Evolutionary conservation across 2,888 invertebrate genomes (phyloP), one percentile per base, ranked within the genome.

Genomic region (Machimus rusticus): DNA sequence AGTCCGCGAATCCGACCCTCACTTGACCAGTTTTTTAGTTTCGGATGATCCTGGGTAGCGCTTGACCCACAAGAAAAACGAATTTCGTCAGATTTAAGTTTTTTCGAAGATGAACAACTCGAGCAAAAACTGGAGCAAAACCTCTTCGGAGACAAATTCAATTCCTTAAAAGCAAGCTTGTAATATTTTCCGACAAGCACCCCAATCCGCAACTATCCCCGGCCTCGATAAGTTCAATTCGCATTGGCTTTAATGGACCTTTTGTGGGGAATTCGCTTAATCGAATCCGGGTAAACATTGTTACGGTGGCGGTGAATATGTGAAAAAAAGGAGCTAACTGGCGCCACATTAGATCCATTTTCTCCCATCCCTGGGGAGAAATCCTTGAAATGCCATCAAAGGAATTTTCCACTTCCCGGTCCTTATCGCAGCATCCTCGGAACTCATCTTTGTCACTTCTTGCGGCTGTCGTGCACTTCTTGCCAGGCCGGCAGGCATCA

Each of bases 381-480:
- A 85, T 43, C 19, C 31, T 55, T 43, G 28, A 85, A 85, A 85
- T 85, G 85, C 85, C 85, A 85, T 85, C 74, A 85, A 46, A 66
- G 19, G 82, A 82, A 82, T 82, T 82, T 82, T 82, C 82, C 82
- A 82, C 82, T 82, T 82, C 66, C 57, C 57, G 37, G 31, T 57
- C 66, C 82, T 82, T 57, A 82, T 82, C 74, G 39, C 85, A 46
- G 85, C 74, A 43, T 39, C 82, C 37, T 82, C 34, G 57, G 37
- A 57, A 82, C 85, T 74, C 74, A 74, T 85, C 46, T 74, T 85
- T 85, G 74, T 74, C 85, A 85, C 85, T 85, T 74, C 85, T 74
- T 74, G 74, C 16, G 43, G 31, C 85, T 85, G 39, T 43, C 74
- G 37, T 37, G 74, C 46, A 74, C 85, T 85, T 74, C 74, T 74